These are phyloP conservation scores for Mesochorus sp. DNA, from an alignment of 2,888 invertebrate genomes.

Conservation along the genomic window DNA sequence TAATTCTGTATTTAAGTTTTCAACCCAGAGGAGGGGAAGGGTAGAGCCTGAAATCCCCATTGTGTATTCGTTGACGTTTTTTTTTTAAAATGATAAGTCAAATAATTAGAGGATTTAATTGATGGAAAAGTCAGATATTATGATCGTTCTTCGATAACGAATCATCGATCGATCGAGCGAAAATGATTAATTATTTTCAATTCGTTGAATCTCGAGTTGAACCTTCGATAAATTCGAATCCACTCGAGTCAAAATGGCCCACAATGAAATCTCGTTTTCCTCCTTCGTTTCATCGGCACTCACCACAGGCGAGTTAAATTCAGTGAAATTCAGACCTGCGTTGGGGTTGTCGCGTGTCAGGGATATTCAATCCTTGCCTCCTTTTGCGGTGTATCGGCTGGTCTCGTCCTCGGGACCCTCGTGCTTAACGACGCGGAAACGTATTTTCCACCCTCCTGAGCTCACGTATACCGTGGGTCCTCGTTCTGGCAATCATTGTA, in stretches of 20 bases:
- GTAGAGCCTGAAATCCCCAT: background rate
- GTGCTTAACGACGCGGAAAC: constrained; percentile 42
- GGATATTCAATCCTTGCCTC: constrained; percentile 27
- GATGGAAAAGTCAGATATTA: too few species aligned
- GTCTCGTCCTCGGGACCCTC: background rate
- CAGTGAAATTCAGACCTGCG: too few species aligned
- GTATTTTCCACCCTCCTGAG: constrained; percentile 34
- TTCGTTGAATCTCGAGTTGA: too few species aligned
- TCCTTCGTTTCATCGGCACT: constrained; percentile 2
- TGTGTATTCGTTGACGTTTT: background rate
- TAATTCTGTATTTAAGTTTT: background rate
- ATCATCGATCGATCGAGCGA: too few species aligned
- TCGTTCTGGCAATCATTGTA: constrained; percentile 19
- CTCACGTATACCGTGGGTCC: background rate
- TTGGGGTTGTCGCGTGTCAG: background rate
- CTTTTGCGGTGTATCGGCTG: background rate
- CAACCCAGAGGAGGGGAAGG: too few species aligned
- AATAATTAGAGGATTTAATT: too few species aligned
- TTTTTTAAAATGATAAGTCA: too few species aligned
- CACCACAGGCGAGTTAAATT: constrained; percentile 32
- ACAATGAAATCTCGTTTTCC: background rate
- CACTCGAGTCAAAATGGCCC: background rate
- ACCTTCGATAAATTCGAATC: too few species aligned
- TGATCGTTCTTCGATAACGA: too few species aligned
- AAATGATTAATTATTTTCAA: too few species aligned